These are phyloP conservation scores for Perodicticus potto DNA, from an alignment of 2,797 vertebrate genomes.

Conservation along the genomic window DNA sequence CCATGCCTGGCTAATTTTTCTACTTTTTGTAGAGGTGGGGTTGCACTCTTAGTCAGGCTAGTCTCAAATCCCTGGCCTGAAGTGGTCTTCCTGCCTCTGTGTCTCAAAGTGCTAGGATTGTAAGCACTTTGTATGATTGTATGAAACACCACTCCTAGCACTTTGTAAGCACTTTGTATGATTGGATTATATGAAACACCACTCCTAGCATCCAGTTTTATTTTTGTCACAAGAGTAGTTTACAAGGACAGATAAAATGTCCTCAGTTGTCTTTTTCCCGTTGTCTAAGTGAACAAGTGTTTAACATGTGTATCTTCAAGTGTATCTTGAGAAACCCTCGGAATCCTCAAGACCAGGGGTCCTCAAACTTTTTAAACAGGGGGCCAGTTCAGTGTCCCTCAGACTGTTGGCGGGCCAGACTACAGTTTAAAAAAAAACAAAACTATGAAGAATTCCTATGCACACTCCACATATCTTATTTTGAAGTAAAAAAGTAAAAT, in stretches of 20 bases:
- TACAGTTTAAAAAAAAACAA: too few relatives aligned
- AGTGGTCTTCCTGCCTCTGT: not conserved
- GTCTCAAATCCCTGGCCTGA: not conserved
- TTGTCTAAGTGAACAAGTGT: not conserved
- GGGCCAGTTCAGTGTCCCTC: too few relatives aligned
- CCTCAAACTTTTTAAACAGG: too few relatives aligned
- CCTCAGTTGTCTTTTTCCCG: not conserved
- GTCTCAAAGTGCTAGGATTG: not conserved
- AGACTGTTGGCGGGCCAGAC: too few relatives aligned
- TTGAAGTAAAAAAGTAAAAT: too few relatives aligned
- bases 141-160: not conserved
- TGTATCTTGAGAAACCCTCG: not conserved
- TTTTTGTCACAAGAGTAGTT: conserved; percentile 24
- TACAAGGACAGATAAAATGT: not conserved
- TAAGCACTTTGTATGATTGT: too few relatives aligned
- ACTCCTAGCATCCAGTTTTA: not conserved
- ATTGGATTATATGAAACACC: too few relatives aligned
- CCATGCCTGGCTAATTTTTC: not conserved
- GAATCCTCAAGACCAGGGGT: not conserved
- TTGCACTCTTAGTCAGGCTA: not conserved
- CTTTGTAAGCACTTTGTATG: too few relatives aligned
- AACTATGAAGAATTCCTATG: too few relatives aligned
- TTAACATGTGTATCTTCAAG: not conserved
- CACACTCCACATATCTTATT: too few relatives aligned
- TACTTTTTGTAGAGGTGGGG: not conserved